Evolutionary conservation across 1,140 invertebrate species (phyloP).

Genomic region (Caenorhabditis latens): DNA sequence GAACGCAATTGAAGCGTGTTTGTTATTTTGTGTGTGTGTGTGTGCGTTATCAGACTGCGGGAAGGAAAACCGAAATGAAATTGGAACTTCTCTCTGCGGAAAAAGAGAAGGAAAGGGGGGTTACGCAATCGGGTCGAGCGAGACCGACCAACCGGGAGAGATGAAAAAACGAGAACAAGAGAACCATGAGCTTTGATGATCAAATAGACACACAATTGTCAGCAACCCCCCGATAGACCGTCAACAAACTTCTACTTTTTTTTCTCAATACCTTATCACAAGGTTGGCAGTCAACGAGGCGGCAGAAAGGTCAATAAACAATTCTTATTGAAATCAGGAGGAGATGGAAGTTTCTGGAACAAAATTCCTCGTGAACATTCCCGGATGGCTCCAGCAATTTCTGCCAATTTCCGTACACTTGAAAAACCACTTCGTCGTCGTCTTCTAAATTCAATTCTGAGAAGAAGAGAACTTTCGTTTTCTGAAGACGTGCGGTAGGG

Average conservation of each 20-base stretch:
- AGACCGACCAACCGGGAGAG: too few relatives aligned
- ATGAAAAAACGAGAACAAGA: background rate
- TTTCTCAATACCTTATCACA: too few relatives aligned
- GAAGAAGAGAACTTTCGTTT: too few relatives aligned
- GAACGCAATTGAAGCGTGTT: background rate
- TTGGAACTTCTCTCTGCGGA: background rate
- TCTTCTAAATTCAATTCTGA: too few relatives aligned
- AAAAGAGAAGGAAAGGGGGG: background rate
- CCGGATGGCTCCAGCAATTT: too few relatives aligned
- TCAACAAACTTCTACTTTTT: too few relatives aligned
- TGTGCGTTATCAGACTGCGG: background rate
- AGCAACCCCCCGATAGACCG: too few relatives aligned
- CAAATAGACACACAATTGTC: background rate
- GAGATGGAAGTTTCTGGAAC: too few relatives aligned
- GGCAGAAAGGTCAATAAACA: constrained; percentile 26
- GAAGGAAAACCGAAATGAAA: background rate
- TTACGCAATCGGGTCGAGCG: constrained; percentile 3
- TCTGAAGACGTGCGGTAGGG: too few relatives aligned
- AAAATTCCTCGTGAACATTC: too few relatives aligned
- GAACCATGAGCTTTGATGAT: constrained; percentile 44
- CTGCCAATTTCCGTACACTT: too few relatives aligned
- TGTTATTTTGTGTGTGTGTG: background rate
- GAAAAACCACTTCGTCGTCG: too few relatives aligned
- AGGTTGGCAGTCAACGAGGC: background rate
- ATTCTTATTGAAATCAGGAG: background rate